Base-by-base conservation (phyloP, 1,140 invertebrate species). In the Pararge aegeria region DNA sequence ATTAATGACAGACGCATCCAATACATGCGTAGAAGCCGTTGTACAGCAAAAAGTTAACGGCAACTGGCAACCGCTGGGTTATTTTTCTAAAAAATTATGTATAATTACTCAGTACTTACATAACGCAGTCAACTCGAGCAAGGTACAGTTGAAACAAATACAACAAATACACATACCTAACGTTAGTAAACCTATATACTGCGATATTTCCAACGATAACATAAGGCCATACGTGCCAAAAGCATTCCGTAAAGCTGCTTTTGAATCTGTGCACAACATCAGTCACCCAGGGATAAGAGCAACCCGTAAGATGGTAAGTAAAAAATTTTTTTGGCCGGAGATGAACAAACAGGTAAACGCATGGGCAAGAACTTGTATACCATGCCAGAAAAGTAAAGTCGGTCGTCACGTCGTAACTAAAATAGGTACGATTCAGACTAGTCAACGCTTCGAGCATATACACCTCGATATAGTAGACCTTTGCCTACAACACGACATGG, bases 61-160 rank as follows among this genome's bases (percentile, higher is more conserved):
- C 9, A 20, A 10, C 4, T 63, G 50, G 54, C 12, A 10, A 6
- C 61, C 61, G 1, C 21, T 63, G 21, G 61, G 61, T 5, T 63
- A 27, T 48, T 63, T 37, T 53, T 57, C 54, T 30, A 34, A 51
- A 55, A 55, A 55, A 21, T 7, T 62, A 18, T 16, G 7, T 24
- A 2, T 4, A 7, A 24, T 24, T 24, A 24, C 24, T 2, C 24
- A 24, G 7, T 24, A 4, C 7, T 24, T 24, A 7, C 24, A 24
- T 2, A 12, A 49, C 37, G 37, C 24, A 7, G 24, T 2, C 24
- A 7, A 2, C 2, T 2, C 24, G 2, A 24, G 7, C 24, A 24
- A 24, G 24, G 24, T 24, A 24, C 24, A 24, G 24, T 24, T 24
- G 24, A 24, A n/a, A n/a, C n/a, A n/a, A n/a, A n/a, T n/a, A n/a